Percentiles rank a stretch among this genome's conserved stretches.
Evolutionary conservation across 2,797 vertebrate genomes (phyloP).

Genomic region (Rhynchonycteris naso): DNA sequence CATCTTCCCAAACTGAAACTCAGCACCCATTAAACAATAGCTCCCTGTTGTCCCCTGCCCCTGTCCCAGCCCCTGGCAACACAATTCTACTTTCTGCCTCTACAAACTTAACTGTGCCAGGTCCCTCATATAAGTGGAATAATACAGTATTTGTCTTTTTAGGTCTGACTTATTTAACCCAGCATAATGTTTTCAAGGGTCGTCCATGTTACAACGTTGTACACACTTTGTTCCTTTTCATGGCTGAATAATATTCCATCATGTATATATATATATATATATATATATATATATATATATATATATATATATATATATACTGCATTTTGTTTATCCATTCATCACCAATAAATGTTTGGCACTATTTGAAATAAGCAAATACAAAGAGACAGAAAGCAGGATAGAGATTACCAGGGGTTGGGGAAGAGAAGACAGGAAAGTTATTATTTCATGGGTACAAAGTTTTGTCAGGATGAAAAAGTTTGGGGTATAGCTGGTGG

Average conservation of each 20-base stretch:
- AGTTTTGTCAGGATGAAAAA: neutral
- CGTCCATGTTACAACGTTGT: neutral
- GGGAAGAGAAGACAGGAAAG: accelerated
- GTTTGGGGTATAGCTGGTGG: neutral
- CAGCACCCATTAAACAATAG: too few relatives aligned
- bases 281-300: too few relatives aligned
- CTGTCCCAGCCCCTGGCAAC: neutral
- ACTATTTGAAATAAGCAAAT: too few relatives aligned
- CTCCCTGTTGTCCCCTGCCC: neutral
- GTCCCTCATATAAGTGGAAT: neutral
- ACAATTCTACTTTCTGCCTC: neutral
- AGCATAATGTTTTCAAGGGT: too few relatives aligned
- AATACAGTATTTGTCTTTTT: neutral
- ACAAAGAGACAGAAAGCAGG: too few relatives aligned
- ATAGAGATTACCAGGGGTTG: neutral
- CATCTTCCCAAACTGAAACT: neutral
- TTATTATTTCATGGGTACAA: neutral
- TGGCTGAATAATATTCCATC: neutral
- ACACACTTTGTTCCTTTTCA: neutral
- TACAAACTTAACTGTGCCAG: neutral
- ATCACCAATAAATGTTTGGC: too few relatives aligned
- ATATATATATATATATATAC: too few relatives aligned
- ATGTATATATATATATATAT: too few relatives aligned
- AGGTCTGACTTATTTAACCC: neutral
- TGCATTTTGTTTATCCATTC: too few relatives aligned